These are phyloP conservation scores for Oryzias celebensis DNA, from an alignment of 2,113 vertebrate genomes.

Conservation along the genomic window DNA sequence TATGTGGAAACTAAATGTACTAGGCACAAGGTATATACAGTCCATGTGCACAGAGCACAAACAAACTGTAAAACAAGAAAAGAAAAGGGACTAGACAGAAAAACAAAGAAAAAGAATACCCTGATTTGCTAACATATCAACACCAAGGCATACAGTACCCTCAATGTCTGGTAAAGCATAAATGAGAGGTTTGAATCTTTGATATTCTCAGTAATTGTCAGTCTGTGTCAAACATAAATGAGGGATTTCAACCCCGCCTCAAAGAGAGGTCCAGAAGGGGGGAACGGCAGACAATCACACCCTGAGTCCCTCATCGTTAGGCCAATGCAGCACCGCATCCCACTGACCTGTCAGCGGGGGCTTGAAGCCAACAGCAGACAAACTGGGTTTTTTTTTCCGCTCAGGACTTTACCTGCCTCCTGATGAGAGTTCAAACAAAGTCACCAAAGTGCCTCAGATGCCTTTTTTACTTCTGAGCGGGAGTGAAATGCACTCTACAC, in stretches of 20 bases:
- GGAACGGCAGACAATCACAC: constrained; percentile 53
- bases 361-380: constrained; percentile 42
- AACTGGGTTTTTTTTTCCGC: constrained; percentile 33
- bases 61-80: constrained; percentile 39
- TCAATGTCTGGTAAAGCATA: constrained; percentile 67
- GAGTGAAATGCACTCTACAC: constrained; percentile 51
- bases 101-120: constrained; percentile 72
- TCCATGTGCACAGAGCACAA: constrained; percentile 77
- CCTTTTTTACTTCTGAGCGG: constrained; percentile 42
- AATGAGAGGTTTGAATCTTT: constrained; percentile 63
- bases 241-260: constrained; percentile 56
- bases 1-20: constrained; percentile 80
- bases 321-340: constrained; percentile 35
- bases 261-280: constrained; percentile 65
- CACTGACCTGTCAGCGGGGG: constrained; percentile 12
- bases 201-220: constrained; percentile 65
- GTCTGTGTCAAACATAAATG: constrained; percentile 65
- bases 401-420: constrained; percentile 45
- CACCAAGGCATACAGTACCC: constrained; percentile 77
- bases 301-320: constrained; percentile 52
- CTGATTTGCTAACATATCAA: constrained; percentile 81
- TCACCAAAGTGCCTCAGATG: constrained; percentile 52
- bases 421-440: constrained; percentile 56
- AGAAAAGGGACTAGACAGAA: constrained; percentile 53
- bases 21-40: constrained; percentile 82